These are phyloP conservation scores for Fukomys damarensis DNA, from an alignment of 2,113 vertebrate species.

Conservation along the genomic window DNA sequence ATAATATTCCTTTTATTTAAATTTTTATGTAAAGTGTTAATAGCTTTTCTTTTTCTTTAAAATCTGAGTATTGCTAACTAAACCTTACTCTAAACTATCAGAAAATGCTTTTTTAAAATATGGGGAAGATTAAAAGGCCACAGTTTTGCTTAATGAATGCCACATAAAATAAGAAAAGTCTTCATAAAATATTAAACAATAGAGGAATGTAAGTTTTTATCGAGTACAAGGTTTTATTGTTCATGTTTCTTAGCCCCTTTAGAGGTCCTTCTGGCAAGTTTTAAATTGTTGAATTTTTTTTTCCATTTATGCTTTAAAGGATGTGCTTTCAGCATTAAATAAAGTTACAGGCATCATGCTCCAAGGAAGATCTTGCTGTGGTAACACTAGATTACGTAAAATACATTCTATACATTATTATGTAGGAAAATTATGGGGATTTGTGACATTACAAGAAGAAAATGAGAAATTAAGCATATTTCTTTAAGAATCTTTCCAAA, in stretches of 20 bases:
- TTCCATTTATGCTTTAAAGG: constrained; percentile 47
- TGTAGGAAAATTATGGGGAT: neutral
- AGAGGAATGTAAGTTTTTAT: neutral
- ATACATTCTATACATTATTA: neutral
- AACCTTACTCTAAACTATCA: constrained; percentile 58
- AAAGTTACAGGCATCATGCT: constrained; percentile 28
- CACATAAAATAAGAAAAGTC: constrained; percentile 7
- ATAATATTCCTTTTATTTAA: neutral
- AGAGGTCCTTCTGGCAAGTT: neutral
- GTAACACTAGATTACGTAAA: constrained; percentile 15
- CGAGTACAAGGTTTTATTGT: too few relatives aligned
- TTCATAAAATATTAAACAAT: constrained; percentile 39
- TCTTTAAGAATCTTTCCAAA: constrained; percentile 50
- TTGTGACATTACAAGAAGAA: neutral
- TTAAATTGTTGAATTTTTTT: constrained; percentile 32
- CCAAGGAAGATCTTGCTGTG: constrained; percentile 24
- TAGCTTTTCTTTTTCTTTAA: constrained; percentile 46
- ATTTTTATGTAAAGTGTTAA: neutral
- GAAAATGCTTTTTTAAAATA: constrained; percentile 33
- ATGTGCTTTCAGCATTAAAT: constrained; percentile 40
- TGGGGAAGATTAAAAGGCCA: constrained; percentile 44
- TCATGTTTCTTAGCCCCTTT: constrained; percentile 28
- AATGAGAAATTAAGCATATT: constrained; percentile 42
- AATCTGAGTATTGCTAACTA: neutral
- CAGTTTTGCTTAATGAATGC: constrained; percentile 40